phyloP scores from a whole-genome alignment of 92 coral and sea anemone genomes.

The Zoanthus sociatus region DNA sequence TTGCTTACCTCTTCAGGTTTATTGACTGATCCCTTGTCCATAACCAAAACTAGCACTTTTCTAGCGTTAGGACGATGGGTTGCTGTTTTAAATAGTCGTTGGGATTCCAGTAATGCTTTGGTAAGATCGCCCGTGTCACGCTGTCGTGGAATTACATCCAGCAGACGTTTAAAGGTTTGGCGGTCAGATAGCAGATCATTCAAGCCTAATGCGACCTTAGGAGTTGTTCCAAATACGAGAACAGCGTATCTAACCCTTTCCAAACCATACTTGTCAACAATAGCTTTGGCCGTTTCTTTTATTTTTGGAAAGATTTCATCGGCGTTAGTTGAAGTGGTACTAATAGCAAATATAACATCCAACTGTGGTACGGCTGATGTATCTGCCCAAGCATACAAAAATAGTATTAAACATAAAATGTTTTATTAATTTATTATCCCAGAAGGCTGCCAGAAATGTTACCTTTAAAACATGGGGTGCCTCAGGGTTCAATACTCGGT shows the following conservation, averaged over 20 bases:
- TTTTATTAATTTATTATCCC: too few relatives aligned
- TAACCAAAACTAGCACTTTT: slow-evolving; percentile 60
- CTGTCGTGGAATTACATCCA: slow-evolving; percentile 55
- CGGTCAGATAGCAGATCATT: slow-evolving; percentile 34
- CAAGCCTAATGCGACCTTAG: slow-evolving; percentile 51
- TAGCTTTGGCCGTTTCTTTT: slow-evolving; percentile 70
- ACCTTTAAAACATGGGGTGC: too few relatives aligned
- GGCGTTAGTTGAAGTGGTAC: slow-evolving; percentile 64
- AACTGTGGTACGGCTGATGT: slow-evolving; percentile 68
- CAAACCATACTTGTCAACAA: slow-evolving; percentile 68
- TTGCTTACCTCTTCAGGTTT: slow-evolving; percentile 47
- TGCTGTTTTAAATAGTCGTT: slow-evolving; percentile 29
- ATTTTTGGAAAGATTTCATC: slow-evolving; percentile 58
- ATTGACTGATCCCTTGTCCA: slow-evolving; percentile 65
- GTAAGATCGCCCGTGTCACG: slow-evolving; percentile 61
- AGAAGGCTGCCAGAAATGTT: too few relatives aligned
- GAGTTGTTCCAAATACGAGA: slow-evolving; percentile 63
- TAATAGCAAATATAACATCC: slow-evolving; percentile 84
- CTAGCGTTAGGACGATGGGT: slow-evolving; percentile 24
- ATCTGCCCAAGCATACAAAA: slow-evolving; percentile 41
- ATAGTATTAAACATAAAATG: neutral
- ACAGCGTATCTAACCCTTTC: slow-evolving; percentile 69
- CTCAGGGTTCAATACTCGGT: too few relatives aligned
- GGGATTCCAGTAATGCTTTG: slow-evolving; percentile 64
- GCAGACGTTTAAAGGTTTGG: slow-evolving; percentile 44